These are phyloP conservation scores for Cygnus atratus DNA, from an alignment of 2,113 vertebrate species.

Conservation along the genomic window DNA sequence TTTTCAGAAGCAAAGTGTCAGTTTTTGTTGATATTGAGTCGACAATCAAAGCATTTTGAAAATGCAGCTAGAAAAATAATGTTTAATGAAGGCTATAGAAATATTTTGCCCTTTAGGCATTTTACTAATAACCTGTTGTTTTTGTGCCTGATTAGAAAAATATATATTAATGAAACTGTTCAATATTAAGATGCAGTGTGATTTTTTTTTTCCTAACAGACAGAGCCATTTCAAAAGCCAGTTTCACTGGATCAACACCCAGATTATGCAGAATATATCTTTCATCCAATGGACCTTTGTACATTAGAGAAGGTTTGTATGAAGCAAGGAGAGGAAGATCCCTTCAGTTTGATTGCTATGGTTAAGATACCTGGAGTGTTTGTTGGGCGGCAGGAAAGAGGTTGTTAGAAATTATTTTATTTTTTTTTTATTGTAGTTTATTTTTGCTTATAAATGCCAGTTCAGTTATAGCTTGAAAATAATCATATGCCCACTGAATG, in stretches of 20 bases:
- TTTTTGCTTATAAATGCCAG: neutral
- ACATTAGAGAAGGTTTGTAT: conserved; percentile 95
- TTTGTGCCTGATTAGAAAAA: neutral
- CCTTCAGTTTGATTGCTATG: neutral
- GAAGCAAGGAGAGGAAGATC: neutral
- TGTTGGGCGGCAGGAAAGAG: neutral
- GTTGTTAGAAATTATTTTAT: neutral
- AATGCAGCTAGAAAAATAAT: neutral
- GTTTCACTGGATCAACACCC: conserved; percentile 97
- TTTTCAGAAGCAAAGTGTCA: neutral
- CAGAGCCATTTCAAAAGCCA: conserved; percentile 97
- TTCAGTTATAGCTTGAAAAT: neutral
- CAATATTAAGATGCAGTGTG: neutral
- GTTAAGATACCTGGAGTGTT: neutral
- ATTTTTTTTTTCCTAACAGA: conserved; percentile 74
- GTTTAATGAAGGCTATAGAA: neutral
- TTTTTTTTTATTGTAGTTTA: neutral
- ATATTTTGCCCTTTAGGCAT: neutral
- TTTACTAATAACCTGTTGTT: neutral
- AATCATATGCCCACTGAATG: neutral
- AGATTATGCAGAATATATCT: conserved; percentile 98
- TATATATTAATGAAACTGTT: neutral
- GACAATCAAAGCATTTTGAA: neutral
- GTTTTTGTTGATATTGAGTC: neutral
- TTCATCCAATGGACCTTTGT: conserved; percentile 97